phyloP scores from a whole-genome alignment of 2,113 vertebrate species.

The Antigone vipio region DNA sequence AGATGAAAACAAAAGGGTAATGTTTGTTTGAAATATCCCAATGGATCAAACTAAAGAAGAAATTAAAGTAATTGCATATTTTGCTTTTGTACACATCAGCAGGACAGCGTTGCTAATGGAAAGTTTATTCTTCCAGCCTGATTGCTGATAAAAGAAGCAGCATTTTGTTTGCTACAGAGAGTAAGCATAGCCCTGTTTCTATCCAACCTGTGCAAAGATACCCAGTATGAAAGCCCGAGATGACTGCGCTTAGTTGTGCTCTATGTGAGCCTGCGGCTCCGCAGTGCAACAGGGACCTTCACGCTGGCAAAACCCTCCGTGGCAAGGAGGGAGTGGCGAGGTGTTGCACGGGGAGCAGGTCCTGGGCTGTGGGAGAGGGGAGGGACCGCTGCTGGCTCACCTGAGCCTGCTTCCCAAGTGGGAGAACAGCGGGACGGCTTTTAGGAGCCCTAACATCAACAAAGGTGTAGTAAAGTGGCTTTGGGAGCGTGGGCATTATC shows the following conservation, averaged over 20 bases:
- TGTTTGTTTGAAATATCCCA: constrained; percentile 11
- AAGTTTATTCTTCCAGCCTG: background rate
- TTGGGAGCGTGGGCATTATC: rapidly evolving
- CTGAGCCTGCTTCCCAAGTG: background rate
- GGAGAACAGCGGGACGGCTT: background rate
- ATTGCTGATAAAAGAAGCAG: background rate
- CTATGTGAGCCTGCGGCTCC: rapidly evolving
- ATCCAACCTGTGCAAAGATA: background rate
- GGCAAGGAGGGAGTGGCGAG: background rate
- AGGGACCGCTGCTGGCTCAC: background rate
- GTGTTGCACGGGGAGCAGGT: background rate
- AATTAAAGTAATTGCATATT: constrained; percentile 1
- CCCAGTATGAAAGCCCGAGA: rapidly evolving
- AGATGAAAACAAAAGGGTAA: background rate
- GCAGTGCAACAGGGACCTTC: background rate
- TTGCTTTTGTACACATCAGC: background rate
- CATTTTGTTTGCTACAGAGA: background rate
- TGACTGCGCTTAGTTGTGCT: background rate
- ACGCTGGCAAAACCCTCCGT: rapidly evolving
- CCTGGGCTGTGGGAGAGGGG: background rate
- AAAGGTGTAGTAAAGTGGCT: background rate
- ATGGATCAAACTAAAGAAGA: background rate
- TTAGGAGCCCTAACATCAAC: background rate
- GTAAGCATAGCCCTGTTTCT: background rate
- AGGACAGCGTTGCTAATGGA: background rate